phyloP scores from a whole-genome alignment of 2,113 vertebrate species.

The Phyllostomus hastatus region DNA sequence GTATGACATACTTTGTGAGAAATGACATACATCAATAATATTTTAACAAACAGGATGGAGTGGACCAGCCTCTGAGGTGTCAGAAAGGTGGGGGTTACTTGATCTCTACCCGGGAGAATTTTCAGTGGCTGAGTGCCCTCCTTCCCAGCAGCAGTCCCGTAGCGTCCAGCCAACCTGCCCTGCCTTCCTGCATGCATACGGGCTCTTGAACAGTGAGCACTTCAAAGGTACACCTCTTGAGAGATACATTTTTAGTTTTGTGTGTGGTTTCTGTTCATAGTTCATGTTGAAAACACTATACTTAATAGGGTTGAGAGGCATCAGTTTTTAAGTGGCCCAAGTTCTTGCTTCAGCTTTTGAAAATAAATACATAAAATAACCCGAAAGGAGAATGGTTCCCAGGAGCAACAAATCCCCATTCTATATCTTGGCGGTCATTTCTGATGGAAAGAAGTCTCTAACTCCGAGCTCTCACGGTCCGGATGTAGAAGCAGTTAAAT shows the following conservation, averaged over 20 bases:
- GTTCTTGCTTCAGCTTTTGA: slow-evolving; percentile 57
- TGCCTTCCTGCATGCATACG: background rate
- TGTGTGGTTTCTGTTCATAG: background rate
- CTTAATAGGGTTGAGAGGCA: background rate
- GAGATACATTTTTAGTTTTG: background rate
- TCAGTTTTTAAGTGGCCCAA: slow-evolving; percentile 36
- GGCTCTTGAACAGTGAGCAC: background rate
- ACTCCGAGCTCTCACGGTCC: background rate
- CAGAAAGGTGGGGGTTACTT: no score
- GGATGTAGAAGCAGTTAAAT: background rate
- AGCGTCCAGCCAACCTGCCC: background rate
- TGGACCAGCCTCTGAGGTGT: no score
- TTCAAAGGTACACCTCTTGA: background rate
- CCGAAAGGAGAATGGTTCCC: slow-evolving; percentile 24
- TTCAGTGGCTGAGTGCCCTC: background rate
- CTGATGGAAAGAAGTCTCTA: background rate
- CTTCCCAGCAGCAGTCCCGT: no score
- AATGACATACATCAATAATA: background rate
- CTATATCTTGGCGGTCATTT: slow-evolving; percentile 22
- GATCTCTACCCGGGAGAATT: background rate
- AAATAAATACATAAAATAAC: slow-evolving; percentile 33
- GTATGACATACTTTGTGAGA: background rate
- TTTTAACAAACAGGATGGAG: background rate
- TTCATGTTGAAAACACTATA: background rate
- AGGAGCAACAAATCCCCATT: background rate